These are phyloP conservation scores for Pseudolycoriella hygida DNA, from an alignment of 2,888 invertebrate genomes.

Conservation along the genomic window DNA sequence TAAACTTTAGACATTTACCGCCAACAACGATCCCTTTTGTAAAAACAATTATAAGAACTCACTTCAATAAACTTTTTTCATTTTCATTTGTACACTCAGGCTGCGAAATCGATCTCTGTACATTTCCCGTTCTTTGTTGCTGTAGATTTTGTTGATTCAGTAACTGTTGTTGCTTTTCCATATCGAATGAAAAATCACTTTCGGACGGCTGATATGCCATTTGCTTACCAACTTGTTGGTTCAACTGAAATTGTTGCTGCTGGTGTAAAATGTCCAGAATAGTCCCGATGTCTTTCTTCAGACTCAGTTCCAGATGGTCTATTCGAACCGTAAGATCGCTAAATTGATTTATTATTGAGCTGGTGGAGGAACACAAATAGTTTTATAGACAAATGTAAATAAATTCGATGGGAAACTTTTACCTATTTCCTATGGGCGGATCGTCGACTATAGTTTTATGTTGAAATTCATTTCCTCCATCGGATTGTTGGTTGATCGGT, in stretches of 20 bases:
- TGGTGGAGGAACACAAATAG: constrained; percentile 6
- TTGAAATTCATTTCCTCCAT: background rate
- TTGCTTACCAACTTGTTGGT: constrained; percentile 12
- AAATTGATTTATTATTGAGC: constrained; percentile 17
- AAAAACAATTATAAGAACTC: too few relatives aligned
- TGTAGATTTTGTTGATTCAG: constrained; percentile 5
- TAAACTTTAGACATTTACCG: too few relatives aligned
- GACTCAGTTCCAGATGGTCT: constrained; percentile 17
- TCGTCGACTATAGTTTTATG: background rate
- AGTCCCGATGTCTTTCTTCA: constrained; percentile 18
- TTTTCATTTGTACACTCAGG: constrained; percentile 16
- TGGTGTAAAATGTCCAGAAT: constrained; percentile 19
- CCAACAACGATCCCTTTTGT: too few relatives aligned
- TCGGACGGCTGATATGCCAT: constrained; percentile 19
- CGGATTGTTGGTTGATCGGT: constrained; percentile 10
- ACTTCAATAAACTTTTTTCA: constrained; percentile 18
- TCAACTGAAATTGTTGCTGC: constrained; percentile 17
- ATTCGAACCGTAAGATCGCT: constrained; percentile 17
- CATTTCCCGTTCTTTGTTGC: constrained; percentile 14
- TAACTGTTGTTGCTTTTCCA: constrained; percentile 8
- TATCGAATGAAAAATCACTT: constrained; percentile 20
- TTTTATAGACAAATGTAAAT: background rate
- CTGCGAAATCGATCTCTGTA: constrained; percentile 19
- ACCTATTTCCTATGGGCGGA: background rate
- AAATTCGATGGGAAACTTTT: background rate